These are phyloP conservation scores for Chinchilla lanigera DNA, from an alignment of 2,113 vertebrate species.

Conservation along the genomic window DNA sequence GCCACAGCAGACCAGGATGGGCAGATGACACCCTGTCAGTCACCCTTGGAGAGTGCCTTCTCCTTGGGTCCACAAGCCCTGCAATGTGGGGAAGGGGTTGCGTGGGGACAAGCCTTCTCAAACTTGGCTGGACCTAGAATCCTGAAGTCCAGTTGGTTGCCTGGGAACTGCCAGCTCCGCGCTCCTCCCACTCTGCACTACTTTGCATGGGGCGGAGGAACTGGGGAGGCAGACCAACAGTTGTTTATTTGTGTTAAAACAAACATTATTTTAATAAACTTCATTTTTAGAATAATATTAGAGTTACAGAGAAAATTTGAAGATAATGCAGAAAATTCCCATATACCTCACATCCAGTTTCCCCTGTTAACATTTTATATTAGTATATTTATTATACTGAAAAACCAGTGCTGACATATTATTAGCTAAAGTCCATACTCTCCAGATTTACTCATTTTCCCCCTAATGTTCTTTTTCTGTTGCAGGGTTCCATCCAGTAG, in stretches of 20 bases:
- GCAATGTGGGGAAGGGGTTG: background rate
- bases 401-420: background rate
- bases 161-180: background rate
- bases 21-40: background rate
- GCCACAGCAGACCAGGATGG: background rate
- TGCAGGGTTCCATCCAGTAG: background rate
- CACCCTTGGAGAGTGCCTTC: background rate
- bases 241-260: background rate
- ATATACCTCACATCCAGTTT: background rate
- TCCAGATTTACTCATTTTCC: background rate
- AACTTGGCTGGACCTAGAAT: background rate
- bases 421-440: background rate
- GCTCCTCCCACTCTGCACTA: background rate
- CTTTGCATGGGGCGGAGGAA: background rate
- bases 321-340: background rate
- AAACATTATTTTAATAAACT: background rate
- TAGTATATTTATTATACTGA: background rate
- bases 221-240: background rate
- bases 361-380: background rate
- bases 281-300: background rate
- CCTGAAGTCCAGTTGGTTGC: background rate
- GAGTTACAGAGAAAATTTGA: constrained; percentile 32
- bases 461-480: background rate
- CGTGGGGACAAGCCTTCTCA: background rate
- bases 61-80: background rate